Evolutionary conservation across 1,140 invertebrate genomes (phyloP).

Genomic region (Leptopilina boulardi): DNA sequence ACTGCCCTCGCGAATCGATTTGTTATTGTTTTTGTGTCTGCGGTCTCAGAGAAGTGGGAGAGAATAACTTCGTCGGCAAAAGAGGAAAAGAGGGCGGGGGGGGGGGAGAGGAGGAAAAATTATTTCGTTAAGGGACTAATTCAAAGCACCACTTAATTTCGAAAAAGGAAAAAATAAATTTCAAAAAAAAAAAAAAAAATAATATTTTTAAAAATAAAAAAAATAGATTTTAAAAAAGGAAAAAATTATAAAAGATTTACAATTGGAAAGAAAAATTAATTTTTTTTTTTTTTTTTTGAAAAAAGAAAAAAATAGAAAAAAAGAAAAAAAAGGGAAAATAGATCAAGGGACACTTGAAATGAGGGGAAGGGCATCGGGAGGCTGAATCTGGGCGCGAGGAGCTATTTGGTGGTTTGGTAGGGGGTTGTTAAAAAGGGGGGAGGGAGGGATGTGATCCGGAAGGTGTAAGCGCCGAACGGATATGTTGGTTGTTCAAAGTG

Average conservation of each 20-base stretch:
- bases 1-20: constrained; percentile 73
- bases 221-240: no score
- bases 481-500: constrained; percentile 16
- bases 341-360: constrained; percentile 15
- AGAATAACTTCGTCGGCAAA: constrained; percentile 50
- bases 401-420: constrained; percentile 34
- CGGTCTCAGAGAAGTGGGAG: constrained; percentile 65
- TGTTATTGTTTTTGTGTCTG: constrained; percentile 76
- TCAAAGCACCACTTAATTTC: neutral
- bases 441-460: constrained; percentile 27
- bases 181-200: no score
- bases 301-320: neutral
- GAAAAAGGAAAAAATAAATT: no score
- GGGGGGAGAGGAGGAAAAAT: constrained; percentile 39
- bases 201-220: no score
- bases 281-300: no score
- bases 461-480: constrained; percentile 37
- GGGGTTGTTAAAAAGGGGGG: constrained; percentile 33
- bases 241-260: no score
- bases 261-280: no score
- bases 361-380: constrained; percentile 2
- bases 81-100: neutral
- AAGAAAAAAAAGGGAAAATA: no score
- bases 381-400: constrained; percentile 31
- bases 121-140: no score